Base-by-base conservation (phyloP, 2,113 vertebrate genomes). In the Sebastes fasciatus region DNA sequence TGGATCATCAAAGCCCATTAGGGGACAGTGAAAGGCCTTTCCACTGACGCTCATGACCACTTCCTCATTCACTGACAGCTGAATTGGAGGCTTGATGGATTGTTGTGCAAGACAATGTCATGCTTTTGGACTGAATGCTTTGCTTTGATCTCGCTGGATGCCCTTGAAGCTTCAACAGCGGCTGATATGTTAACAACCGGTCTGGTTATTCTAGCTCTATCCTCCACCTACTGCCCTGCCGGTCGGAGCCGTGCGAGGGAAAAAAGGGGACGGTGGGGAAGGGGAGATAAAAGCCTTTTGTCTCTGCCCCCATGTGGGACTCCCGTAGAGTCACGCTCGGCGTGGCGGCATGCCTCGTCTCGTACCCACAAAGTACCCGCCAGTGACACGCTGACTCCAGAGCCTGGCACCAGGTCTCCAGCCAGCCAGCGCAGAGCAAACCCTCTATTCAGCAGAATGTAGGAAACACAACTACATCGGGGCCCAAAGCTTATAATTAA, bases 401-500 rank as follows among this genome's bases (percentile, higher is more conserved):
- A 77, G 86, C 79, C 88, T 94, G 93, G 93, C 94, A 93, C 88
- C 89, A 86, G 85, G 91, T 91, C 90, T 88, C 73, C 89, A 91
- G 92, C 87, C 89, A 91, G 92, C 87, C 90, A 82, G 89, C 80
- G 52, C 79, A 34, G 58, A 73, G 90, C 83, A 86, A 95, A 91
- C 87, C 91, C 84, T 94, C 90, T 91, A 93, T 89, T 93, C 92
- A 94, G 86, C 78, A 78, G 70, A 81, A 94, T 77, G 80, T 77
- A 89, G 89, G 91, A 94, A 94, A 92, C 87, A 82, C 91, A 90
- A 86, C 89, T 89, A 82, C 77, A 92, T 85, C 52, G 58, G 34
- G 71, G 81, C 82, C 89, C 80, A 26, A 66, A 85, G 89, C 93
- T 92, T 94, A 86, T 95, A 94, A 95, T 95, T 95, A 94, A 95